Percentiles rank a stretch among this genome's conserved stretches.
Evolutionary conservation across 2,797 vertebrate species (phyloP).

Genomic region (Pelodytes ibericus): DNA sequence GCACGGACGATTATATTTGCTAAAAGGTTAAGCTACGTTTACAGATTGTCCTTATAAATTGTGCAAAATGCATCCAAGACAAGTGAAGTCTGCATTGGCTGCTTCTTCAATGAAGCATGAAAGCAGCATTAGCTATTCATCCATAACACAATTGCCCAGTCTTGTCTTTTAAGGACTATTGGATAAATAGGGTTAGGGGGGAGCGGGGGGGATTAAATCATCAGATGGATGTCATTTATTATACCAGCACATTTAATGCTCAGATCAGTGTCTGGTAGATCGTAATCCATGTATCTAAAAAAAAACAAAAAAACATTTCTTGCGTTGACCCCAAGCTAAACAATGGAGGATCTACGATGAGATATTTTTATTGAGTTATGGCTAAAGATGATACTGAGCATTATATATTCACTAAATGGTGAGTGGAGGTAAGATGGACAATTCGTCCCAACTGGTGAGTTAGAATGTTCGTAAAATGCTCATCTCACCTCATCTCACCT

Average conservation of each 20-base stretch:
- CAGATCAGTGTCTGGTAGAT: background rate
- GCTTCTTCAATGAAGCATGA: constrained; percentile 58
- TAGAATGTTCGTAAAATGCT: too few species aligned
- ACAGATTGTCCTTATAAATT: constrained; percentile 52
- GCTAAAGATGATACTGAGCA: too few species aligned
- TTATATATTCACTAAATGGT: too few species aligned
- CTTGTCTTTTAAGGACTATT: constrained; percentile 36
- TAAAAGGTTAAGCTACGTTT: constrained; percentile 43
- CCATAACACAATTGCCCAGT: constrained; percentile 52
- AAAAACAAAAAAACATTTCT: background rate
- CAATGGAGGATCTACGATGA: too few species aligned
- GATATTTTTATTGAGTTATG: too few species aligned
- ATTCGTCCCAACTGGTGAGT: too few species aligned
- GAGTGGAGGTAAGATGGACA: too few species aligned
- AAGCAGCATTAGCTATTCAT: constrained; percentile 61
- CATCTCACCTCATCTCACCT: too few species aligned
- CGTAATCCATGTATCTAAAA: background rate
- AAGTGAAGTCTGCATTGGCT: constrained; percentile 51
- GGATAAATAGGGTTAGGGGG: background rate
- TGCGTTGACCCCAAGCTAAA: background rate
- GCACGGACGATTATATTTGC: constrained; percentile 17
- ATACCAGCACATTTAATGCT: background rate
- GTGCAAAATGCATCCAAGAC: constrained; percentile 44
- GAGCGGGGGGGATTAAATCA: too few species aligned
- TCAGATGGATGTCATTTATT: constrained; percentile 11